phyloP scores from a whole-genome alignment of 2,888 invertebrate species.

The Micoletzkya japonica region DNA sequence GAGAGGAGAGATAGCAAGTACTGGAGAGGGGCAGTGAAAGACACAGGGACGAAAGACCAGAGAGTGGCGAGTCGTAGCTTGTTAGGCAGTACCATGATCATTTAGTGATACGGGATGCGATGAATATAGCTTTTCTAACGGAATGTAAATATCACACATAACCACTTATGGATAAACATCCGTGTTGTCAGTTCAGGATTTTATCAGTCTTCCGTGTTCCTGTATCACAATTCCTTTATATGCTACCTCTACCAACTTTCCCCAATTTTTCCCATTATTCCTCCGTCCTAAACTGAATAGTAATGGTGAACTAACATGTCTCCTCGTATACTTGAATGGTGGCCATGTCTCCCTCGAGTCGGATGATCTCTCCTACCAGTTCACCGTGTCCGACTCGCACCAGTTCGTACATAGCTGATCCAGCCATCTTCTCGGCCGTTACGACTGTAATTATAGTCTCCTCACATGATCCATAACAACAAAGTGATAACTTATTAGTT shows the following conservation, averaged over 20 bases:
- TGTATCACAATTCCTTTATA: no score
- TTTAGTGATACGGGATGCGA: no score
- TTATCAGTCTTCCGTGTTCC: no score
- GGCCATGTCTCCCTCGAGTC: conserved; percentile 98
- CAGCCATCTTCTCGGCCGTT: conserved; percentile 97
- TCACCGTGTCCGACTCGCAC: conserved; percentile 97
- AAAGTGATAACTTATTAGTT: neutral
- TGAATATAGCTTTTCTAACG: no score
- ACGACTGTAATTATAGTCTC: conserved; percentile 76
- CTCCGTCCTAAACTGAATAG: no score
- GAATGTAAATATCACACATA: no score
- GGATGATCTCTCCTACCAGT: conserved; percentile 98
- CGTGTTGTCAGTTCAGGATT: no score
- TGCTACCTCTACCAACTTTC: no score
- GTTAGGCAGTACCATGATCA: no score
- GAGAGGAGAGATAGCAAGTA: neutral
- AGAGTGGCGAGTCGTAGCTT: neutral
- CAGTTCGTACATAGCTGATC: conserved; percentile 95
- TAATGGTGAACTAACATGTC: conserved; percentile 66
- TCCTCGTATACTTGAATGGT: conserved; percentile 89
- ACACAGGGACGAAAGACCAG: conserved; percentile 24
- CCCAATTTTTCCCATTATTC: no score
- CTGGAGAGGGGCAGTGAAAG: neutral
- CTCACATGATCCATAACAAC: neutral
- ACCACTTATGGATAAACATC: no score